A percentile compares a stretch with the other conserved stretches of the same genome.
Evolutionary conservation across 2,888 invertebrate species (phyloP).

Genomic region (Perizoma flavofasciatum): DNA sequence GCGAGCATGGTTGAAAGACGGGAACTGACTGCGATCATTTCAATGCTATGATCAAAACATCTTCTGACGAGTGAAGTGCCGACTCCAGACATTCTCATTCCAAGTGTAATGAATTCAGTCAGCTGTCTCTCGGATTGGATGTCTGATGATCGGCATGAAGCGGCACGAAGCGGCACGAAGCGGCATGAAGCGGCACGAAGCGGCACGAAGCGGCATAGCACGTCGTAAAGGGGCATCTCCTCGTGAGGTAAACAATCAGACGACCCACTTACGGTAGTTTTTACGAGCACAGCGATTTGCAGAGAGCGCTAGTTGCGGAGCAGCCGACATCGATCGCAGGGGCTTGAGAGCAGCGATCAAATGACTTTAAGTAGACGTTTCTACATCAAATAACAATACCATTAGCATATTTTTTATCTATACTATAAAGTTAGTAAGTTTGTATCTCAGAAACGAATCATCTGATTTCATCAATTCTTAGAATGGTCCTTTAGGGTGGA

Average conservation of each 20-base stretch:
- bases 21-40: too few species aligned
- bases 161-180: background rate
- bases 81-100: slow-evolving; percentile 13
- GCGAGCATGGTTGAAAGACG: too few species aligned
- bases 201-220: background rate
- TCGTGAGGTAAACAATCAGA: slow-evolving; percentile 19
- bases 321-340: background rate
- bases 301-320: slow-evolving; percentile 10
- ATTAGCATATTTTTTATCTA: too few species aligned
- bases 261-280: slow-evolving; percentile 19
- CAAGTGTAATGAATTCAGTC: slow-evolving; percentile 13
- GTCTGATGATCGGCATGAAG: too few species aligned
- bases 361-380: too few species aligned
- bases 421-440: too few species aligned
- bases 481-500: too few species aligned
- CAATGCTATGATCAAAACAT: slow-evolving; percentile 2
- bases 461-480: too few species aligned
- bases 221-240: slow-evolving; percentile 12
- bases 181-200: too few species aligned
- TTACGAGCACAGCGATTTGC: slow-evolving; percentile 17
- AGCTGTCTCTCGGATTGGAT: slow-evolving; percentile 6
- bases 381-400: too few species aligned
- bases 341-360: too few species aligned
- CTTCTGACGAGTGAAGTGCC: slow-evolving; percentile 14
- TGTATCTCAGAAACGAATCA: too few species aligned